Evolutionary conservation across 2,113 vertebrate genomes (phyloP), one percentile per base, ranked within the genome.

Genomic region (Trachemys scripta): DNA sequence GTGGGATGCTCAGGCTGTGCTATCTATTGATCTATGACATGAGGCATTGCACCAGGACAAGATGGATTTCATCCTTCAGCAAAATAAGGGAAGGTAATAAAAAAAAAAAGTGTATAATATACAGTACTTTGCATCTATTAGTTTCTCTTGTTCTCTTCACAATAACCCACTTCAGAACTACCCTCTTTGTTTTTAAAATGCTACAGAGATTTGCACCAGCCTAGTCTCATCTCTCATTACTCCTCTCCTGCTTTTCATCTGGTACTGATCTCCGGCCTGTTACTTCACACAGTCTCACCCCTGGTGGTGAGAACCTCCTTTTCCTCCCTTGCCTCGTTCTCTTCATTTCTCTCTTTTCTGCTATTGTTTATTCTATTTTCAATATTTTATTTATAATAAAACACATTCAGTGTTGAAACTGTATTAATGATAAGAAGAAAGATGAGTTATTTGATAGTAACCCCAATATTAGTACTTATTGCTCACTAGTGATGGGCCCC

Each of bases 401-500:
- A 94, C 95, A 65, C 24, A 95, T 3, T n/a, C 62, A 69, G 35
- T 95, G 94, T 88, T 57, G 57, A 42, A 90, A 83, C 47, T 86
- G 82, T 62, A 90, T 1, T 29, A 86, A 13, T 29, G 42, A 14
- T 27, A 78, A 65, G 42, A 45, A 91, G 94, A 91, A 91, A 9
- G 9, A 90, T 24, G 75, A 85, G 42, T 9, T 27, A n/a, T 69
- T 92, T 93, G 84, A 88, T 3, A 0, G 89, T 4, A 90, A 90
- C 53, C 29, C 38, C 88, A 91, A 54, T n/a, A 62, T 79, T 94
- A 0, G 0, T 78, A 75, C 22, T n/a, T 94, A 8, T 85, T 75
- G 91, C 85, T 93, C 50, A 49, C 38, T 85, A 65, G 65, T 93
- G 85, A 94, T 59, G 81, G 54, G 86, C 90, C 96, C 92, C 93